Base-by-base conservation (phyloP, 2,113 vertebrate genomes). In the Trinectes maculatus region DNA sequence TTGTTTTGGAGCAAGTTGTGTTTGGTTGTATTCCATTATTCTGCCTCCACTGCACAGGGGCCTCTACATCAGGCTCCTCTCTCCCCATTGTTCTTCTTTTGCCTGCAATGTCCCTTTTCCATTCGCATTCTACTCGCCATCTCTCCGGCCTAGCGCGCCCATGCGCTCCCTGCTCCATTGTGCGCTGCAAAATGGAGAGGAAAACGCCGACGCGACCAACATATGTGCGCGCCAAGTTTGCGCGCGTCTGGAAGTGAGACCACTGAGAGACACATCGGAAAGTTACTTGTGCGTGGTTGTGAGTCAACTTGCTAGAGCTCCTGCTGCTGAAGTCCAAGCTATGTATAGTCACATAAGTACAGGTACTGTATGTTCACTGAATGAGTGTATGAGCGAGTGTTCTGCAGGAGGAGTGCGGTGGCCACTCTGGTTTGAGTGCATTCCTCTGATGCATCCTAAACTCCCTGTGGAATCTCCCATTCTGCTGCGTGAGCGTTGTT, bases 61-160 rank as follows among this genome's bases (percentile, higher is more conserved):
- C 69, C 62, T 77, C 70, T 71, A 70, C 46, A 47, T 68, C 81
- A 85, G 75, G 61, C 82, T 85, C 78, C 13, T 25, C 71, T 74
- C 74, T 79, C 65, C 62, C 61, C 73, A 75, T 80, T 79, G 82
- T 80, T 85, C 65, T 66, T 68, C 61, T 37, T 75, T 60, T 54
- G 77, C 83, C 84, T 80, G 82, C 83, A 79, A 80, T 87, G 78
- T 75, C 84, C 46, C 61, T 56, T 40, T 74, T 80, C 74, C 74
- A 84, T 85, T 87, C 68, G 70, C 71, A 72, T 82, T 87, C 85
- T 83, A 70, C 70, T 49, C 71, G 77, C 74, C 72, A 76, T 78
- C 71, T 78, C 55, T 49, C 60, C 66, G 60, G 74, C 74, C 51
- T 59, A 47, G 61, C 18, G 5, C 76, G 74, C 65, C 64, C 69